Conservation (phyloP, 2,888 invertebrate genomes). For the Archips crataeganus region DNA sequence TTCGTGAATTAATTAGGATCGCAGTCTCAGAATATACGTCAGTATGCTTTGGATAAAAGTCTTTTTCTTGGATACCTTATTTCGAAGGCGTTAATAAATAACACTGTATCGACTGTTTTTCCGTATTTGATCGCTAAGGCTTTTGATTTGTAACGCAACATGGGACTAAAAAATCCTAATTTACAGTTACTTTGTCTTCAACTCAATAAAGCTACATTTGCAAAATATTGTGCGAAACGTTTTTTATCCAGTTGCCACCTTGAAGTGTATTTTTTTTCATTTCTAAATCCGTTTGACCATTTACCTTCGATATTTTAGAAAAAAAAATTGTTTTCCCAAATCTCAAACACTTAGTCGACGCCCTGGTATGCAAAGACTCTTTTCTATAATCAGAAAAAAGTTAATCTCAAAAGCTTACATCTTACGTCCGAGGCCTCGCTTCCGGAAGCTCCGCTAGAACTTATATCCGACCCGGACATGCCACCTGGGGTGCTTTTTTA, state of each 20-base stretch:
- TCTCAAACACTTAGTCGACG: no score
- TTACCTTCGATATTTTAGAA: no score
- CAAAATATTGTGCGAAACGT: neutral
- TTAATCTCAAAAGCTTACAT: slow-evolving; percentile 12
- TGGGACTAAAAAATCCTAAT: neutral
- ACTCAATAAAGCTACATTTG: neutral
- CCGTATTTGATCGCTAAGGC: neutral
- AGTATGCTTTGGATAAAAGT: no score
- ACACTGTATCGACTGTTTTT: no score
- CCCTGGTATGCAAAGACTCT: neutral
- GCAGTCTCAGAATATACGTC: no score
- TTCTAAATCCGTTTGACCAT: no score
- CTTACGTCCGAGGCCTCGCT: slow-evolving; percentile 17
- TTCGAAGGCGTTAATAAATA: no score
- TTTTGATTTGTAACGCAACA: neutral
- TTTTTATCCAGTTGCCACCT: neutral
- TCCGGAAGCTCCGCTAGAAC: slow-evolving; percentile 44
- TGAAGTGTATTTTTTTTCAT: no score
- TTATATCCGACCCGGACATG: slow-evolving; percentile 45
- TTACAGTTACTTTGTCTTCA: neutral
- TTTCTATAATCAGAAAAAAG: neutral
- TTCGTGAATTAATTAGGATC: no score
- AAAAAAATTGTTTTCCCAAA: no score
- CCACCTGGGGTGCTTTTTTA: slow-evolving; percentile 46
- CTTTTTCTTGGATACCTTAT: no score